A percentile compares a stretch with the other conserved stretches of the same genome.
These are phyloP conservation scores for Zaprionus ornatus DNA, from an alignment of 1,140 invertebrate genomes.

Conservation along the genomic window DNA sequence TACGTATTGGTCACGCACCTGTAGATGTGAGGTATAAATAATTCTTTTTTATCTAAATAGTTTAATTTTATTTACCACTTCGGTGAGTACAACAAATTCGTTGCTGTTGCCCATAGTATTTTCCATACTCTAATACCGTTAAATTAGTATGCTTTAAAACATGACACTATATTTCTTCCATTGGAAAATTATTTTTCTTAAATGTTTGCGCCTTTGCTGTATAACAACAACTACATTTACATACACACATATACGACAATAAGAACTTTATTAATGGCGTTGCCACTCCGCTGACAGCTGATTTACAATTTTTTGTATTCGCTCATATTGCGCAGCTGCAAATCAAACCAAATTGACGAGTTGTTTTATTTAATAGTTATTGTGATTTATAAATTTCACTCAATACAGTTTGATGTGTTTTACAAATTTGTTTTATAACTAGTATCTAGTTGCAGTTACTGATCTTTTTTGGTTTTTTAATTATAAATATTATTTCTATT, in stretches of 20 bases:
- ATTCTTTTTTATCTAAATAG: neutral
- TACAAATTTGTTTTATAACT: conserved; percentile 45
- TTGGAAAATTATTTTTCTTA: conserved; percentile 29
- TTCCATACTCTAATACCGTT: conserved; percentile 27
- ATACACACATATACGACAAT: conserved; percentile 1
- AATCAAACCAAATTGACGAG: neutral
- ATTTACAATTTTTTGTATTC: neutral
- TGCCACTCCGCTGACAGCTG: conserved; percentile 20
- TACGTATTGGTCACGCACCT: conserved; percentile 76
- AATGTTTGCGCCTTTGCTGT: conserved; percentile 39
- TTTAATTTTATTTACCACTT: conserved; percentile 52
- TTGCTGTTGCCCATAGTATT: conserved; percentile 9
- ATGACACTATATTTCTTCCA: neutral
- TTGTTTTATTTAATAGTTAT: conserved; percentile 33
- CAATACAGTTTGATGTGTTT: conserved; percentile 11
- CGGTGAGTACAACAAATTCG: conserved; percentile 65
- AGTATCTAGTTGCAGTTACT: conserved; percentile 33
- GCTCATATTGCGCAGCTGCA: neutral
- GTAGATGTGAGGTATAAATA: neutral
- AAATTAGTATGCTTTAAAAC: conserved; percentile 9
- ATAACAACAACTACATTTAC: conserved; percentile 19
- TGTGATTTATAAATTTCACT: conserved; percentile 21
- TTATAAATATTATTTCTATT: conserved; percentile 19
- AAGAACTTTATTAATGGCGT: conserved; percentile 3
- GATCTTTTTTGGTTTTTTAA: conserved; percentile 8